phyloP scores from a whole-genome alignment of 2,888 invertebrate species.

The Agrotis puta region DNA sequence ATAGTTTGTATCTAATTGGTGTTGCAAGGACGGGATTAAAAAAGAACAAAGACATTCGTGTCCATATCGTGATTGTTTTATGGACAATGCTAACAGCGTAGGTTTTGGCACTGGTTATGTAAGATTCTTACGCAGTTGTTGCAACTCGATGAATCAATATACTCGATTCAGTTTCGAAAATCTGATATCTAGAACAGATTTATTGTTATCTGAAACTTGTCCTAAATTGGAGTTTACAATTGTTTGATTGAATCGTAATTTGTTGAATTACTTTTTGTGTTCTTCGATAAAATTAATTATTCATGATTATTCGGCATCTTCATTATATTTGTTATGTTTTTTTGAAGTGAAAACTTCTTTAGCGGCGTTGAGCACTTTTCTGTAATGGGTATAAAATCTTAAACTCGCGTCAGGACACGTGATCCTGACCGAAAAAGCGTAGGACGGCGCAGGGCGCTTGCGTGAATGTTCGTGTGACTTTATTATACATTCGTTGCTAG shows the following conservation, averaged over 20 bases:
- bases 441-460: too few relatives aligned
- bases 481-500: too few relatives aligned
- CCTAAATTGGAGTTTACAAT: slow-evolving; percentile 9
- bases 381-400: too few relatives aligned
- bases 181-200: slow-evolving; percentile 58
- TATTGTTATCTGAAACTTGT: slow-evolving; percentile 35
- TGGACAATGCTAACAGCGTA: slow-evolving; percentile 50
- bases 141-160: slow-evolving; percentile 55
- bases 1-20: slow-evolving; percentile 47
- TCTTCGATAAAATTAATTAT: background rate
- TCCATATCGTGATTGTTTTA: slow-evolving; percentile 54
- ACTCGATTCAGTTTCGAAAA: slow-evolving; percentile 54
- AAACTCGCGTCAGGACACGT: too few relatives aligned
- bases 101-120: slow-evolving; percentile 47
- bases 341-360: too few relatives aligned
- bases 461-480: too few relatives aligned
- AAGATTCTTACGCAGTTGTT: slow-evolving; percentile 37
- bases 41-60: slow-evolving; percentile 44
- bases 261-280: background rate
- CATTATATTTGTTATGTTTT: too few relatives aligned
- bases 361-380: too few relatives aligned
- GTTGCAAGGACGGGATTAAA: slow-evolving; percentile 48
- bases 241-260: background rate
- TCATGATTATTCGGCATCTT: background rate
- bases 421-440: too few relatives aligned